These are phyloP conservation scores for Notarius lentiginosus DNA, from an alignment of 2,113 vertebrate species.

Conservation along the genomic window DNA sequence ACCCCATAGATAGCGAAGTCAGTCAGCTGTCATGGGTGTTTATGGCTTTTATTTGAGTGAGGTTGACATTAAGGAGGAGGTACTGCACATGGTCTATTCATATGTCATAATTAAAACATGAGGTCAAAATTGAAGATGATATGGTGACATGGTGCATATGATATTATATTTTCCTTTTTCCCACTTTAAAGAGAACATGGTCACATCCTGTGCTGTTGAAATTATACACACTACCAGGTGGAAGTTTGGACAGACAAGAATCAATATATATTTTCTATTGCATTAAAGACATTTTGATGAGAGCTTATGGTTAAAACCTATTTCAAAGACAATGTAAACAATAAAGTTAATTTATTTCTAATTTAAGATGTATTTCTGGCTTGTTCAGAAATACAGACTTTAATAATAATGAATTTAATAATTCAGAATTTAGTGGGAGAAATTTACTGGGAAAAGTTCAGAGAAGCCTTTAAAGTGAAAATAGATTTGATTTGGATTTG, in stretches of 20 bases:
- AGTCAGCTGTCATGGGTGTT: constrained; percentile 42
- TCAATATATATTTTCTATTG: neutral
- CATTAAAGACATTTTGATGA: neutral
- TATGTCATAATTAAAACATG: constrained; percentile 22
- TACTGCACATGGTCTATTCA: constrained; percentile 24
- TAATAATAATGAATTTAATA: too few relatives aligned
- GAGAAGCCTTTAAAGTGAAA: neutral
- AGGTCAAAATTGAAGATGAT: constrained; percentile 22
- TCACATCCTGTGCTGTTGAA: neutral
- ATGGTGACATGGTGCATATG: neutral
- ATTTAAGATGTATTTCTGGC: neutral
- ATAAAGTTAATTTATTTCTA: neutral
- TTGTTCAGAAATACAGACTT: neutral
- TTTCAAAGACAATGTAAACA: neutral
- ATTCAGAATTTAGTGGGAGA: neutral
- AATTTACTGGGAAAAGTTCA: neutral
- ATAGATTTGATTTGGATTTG: neutral
- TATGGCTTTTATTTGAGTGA: constrained; percentile 50
- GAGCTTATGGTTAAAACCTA: neutral
- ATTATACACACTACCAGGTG: neutral
- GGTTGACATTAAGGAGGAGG: constrained; percentile 30
- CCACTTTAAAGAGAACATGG: neutral
- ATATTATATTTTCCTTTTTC: neutral
- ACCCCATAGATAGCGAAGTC: constrained; percentile 28
- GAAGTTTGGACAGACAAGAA: neutral